These are phyloP conservation scores for Fissipunctia ypsillon DNA, from an alignment of 2,888 invertebrate genomes.

Conservation along the genomic window DNA sequence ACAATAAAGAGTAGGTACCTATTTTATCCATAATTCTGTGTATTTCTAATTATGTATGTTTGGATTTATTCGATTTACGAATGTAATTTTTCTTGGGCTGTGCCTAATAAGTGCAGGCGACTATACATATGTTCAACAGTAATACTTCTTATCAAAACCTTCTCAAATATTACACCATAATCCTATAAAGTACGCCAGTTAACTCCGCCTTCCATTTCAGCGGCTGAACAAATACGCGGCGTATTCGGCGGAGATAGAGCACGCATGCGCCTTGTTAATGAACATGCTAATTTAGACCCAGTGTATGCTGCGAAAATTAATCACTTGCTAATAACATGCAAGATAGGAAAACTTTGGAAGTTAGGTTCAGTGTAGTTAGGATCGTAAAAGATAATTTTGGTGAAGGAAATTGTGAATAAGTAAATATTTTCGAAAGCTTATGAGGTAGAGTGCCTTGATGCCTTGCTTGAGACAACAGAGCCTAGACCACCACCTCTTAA, in stretches of 20 bases:
- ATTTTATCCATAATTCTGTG: too few relatives aligned
- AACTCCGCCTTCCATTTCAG: slow-evolving; percentile 21
- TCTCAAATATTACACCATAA: slow-evolving; percentile 21
- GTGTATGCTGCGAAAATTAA: slow-evolving; percentile 42
- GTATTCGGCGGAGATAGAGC: slow-evolving; percentile 22
- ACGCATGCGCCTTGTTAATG: slow-evolving; percentile 59
- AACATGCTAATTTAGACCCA: slow-evolving; percentile 54
- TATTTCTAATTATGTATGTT: too few relatives aligned
- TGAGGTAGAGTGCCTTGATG: not conserved
- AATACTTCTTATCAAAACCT: slow-evolving; percentile 22
- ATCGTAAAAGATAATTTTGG: too few relatives aligned
- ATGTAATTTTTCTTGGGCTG: too few relatives aligned
- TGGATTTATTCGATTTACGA: too few relatives aligned
- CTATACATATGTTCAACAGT: not conserved
- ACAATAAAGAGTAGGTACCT: too few relatives aligned
- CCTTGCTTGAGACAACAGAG: too few relatives aligned
- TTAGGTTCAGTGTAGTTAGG: not conserved
- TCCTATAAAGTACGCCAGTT: slow-evolving; percentile 23
- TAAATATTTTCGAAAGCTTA: not conserved
- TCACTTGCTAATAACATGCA: slow-evolving; percentile 28
- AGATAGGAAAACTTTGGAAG: slow-evolving; percentile 23
- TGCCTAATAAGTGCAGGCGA: not conserved
- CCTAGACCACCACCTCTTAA: too few relatives aligned
- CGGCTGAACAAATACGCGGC: slow-evolving; percentile 43
- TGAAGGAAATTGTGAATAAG: not conserved